Conservation (phyloP, 2,113 vertebrate genomes). For the Polypterus senegalus region DNA sequence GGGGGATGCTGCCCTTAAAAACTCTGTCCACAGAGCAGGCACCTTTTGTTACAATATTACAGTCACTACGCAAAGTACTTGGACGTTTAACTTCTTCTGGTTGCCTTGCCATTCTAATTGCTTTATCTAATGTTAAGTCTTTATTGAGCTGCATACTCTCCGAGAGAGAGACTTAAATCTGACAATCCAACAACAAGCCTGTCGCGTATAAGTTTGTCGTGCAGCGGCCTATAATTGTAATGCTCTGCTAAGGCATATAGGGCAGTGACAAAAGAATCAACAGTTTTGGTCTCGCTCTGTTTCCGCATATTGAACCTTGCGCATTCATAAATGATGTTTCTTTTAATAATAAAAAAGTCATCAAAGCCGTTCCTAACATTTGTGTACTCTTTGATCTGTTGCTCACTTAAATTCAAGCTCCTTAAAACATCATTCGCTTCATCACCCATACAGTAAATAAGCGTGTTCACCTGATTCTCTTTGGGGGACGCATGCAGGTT, state of each 20-base stretch:
- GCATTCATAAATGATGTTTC: slow-evolving; percentile 16
- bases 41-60: no score
- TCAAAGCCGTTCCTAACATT: slow-evolving; percentile 5
- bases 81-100: slow-evolving; percentile 4
- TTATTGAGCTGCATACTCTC: slow-evolving; percentile 8
- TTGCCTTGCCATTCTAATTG: slow-evolving; percentile 6
- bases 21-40: no score
- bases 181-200: slow-evolving; percentile 8
- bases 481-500: slow-evolving; percentile 1
- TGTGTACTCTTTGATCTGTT: slow-evolving; percentile 8
- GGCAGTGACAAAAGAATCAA: slow-evolving; percentile 12
- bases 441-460: slow-evolving; percentile 4
- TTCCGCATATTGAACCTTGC: slow-evolving; percentile 10
- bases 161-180: slow-evolving; percentile 5
- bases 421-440: slow-evolving; percentile 13
- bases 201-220: slow-evolving; percentile 11
- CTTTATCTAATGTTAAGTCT: slow-evolving; percentile 10
- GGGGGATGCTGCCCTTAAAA: no score
- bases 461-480: slow-evolving; percentile 11
- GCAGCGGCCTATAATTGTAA: slow-evolving; percentile 12
- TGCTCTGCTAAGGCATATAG: slow-evolving; percentile 13
- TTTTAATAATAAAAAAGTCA: slow-evolving; percentile 8
- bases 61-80: no score
- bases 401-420: slow-evolving; percentile 2
- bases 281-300: slow-evolving; percentile 9